Evolutionary conservation across 2,888 invertebrate genomes (phyloP).

Genomic region (Sialis fuliginosa): DNA sequence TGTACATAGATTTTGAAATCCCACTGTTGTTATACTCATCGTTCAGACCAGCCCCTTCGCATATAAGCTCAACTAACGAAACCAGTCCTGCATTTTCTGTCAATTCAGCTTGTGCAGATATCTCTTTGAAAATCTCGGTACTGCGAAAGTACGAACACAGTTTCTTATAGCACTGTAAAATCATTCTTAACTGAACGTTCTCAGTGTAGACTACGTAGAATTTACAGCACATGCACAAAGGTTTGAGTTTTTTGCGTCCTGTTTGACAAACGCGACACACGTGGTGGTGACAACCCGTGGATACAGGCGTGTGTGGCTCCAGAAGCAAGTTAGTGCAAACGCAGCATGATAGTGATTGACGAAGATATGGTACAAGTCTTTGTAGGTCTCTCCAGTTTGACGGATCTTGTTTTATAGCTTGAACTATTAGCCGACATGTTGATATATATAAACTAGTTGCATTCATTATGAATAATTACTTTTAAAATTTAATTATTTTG

Average conservation of each 20-base stretch:
- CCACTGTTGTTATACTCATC: conserved; percentile 61
- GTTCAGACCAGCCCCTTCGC: conserved; percentile 61
- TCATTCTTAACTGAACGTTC: conserved; percentile 61
- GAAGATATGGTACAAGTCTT: conserved; percentile 64
- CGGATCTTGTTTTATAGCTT: conserved; percentile 52
- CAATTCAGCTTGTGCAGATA: conserved; percentile 28
- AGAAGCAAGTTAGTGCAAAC: conserved; percentile 72
- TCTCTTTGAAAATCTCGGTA: conserved; percentile 47
- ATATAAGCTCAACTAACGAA: conserved; percentile 55
- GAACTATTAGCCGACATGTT: conserved; percentile 61
- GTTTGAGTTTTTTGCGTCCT: conserved; percentile 68
- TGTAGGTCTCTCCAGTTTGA: conserved; percentile 67
- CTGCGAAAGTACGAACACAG: conserved; percentile 69
- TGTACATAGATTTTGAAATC: conserved; percentile 54
- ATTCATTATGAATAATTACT: conserved; percentile 37
- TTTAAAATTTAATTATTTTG: no score
- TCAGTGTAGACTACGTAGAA: conserved; percentile 68
- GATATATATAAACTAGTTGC: conserved; percentile 67
- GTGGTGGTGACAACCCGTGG: conserved; percentile 71
- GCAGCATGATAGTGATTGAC: conserved; percentile 75
- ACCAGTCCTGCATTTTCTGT: conserved; percentile 31
- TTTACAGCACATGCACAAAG: conserved; percentile 71
- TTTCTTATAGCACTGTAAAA: conserved; percentile 77
- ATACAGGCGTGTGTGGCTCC: conserved; percentile 64
- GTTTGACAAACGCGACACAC: conserved; percentile 73